Evolutionary conservation across 2,113 vertebrate species (phyloP).

Genomic region (Lycaon pictus): DNA sequence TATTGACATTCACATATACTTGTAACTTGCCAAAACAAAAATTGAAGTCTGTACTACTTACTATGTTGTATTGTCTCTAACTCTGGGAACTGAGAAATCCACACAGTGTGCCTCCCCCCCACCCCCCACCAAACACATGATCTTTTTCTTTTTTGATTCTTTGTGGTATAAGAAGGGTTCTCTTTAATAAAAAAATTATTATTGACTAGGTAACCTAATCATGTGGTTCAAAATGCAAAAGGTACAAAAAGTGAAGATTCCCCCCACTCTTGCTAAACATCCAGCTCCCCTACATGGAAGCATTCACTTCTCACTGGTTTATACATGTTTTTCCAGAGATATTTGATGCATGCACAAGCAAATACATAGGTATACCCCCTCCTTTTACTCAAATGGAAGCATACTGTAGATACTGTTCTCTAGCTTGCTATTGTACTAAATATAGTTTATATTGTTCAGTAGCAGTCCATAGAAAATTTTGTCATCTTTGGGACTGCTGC

Average conservation of each 20-base stretch:
- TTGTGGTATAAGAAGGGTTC: background rate
- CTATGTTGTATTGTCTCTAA: background rate
- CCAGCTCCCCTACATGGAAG: background rate
- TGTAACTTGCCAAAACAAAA: slow-evolving; percentile 37
- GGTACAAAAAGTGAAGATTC: background rate
- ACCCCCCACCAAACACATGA: background rate
- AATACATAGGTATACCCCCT: background rate
- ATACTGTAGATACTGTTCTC: background rate
- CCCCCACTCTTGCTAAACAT: background rate
- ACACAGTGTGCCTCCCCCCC: background rate
- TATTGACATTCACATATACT: background rate
- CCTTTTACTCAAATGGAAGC: background rate
- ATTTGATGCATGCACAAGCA: slow-evolving; percentile 1
- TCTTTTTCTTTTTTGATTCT: slow-evolving; percentile 17
- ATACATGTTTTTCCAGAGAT: background rate
- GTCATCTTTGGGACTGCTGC: background rate
- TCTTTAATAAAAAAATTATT: slow-evolving; percentile 9
- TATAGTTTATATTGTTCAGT: background rate
- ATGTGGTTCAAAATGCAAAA: slow-evolving; percentile 39
- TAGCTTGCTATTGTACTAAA: background rate
- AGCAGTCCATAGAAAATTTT: background rate
- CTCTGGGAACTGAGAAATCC: slow-evolving; percentile 24
- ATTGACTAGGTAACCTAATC: background rate
- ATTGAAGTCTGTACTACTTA: background rate
- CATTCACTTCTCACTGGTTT: background rate